A percentile compares a stretch with the other conserved stretches of the same genome.
phyloP scores from a whole-genome alignment of 2,888 invertebrate genomes.

The Ceramica pisi region DNA sequence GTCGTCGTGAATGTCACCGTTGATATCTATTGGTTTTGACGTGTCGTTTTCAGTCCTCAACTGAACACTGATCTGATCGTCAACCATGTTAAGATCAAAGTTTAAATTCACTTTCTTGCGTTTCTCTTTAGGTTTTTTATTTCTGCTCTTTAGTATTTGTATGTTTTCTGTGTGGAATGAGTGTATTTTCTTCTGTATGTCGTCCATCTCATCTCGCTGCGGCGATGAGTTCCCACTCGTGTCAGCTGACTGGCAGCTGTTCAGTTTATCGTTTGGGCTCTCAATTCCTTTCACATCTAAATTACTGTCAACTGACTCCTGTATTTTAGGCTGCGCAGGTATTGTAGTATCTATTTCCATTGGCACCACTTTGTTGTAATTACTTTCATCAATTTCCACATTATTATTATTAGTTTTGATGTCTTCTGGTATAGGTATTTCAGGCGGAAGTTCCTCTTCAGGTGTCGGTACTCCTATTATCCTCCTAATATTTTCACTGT shows the following conservation, averaged over 20 bases:
- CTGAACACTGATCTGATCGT: slow-evolving; percentile 89
- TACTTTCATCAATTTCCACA: slow-evolving; percentile 80
- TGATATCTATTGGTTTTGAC: slow-evolving; percentile 76
- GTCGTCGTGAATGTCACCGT: slow-evolving; percentile 84
- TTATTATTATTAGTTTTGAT: slow-evolving; percentile 83
- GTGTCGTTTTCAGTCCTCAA: slow-evolving; percentile 82
- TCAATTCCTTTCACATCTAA: slow-evolving; percentile 79
- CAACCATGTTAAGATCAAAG: slow-evolving; percentile 89
- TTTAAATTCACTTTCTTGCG: slow-evolving; percentile 90
- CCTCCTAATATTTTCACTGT: slow-evolving; percentile 83
- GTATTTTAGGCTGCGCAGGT: slow-evolving; percentile 80
- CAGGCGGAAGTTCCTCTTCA: slow-evolving; percentile 82
- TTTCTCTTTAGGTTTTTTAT: slow-evolving; percentile 90
- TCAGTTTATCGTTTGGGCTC: slow-evolving; percentile 82
- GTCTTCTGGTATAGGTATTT: slow-evolving; percentile 78
- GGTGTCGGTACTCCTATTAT: slow-evolving; percentile 87
- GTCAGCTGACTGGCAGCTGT: slow-evolving; percentile 85
- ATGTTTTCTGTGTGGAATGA: slow-evolving; percentile 92
- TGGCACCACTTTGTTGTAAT: slow-evolving; percentile 84
- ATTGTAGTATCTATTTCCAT: slow-evolving; percentile 88
- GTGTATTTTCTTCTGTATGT: slow-evolving; percentile 91
- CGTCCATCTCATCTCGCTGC: slow-evolving; percentile 90
- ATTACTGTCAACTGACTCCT: slow-evolving; percentile 78
- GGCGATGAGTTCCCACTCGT: slow-evolving; percentile 89
- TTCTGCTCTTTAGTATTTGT: slow-evolving; percentile 91